Evolutionary conservation across 2,797 vertebrate species (phyloP).

Genomic region (Zalophus californianus): DNA sequence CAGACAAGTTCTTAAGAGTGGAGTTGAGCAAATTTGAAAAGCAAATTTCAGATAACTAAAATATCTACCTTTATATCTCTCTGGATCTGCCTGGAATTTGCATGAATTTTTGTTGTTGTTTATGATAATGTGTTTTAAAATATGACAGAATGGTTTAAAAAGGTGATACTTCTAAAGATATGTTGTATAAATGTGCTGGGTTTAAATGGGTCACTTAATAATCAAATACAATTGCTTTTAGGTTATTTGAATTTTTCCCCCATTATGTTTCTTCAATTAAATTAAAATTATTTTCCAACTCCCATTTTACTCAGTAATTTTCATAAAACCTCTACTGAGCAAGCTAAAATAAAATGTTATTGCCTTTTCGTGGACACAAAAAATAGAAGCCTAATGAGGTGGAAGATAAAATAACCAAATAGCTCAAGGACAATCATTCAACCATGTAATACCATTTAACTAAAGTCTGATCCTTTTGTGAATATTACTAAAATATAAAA

Average conservation of each 20-base stretch:
- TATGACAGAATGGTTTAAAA: conserved; percentile 36
- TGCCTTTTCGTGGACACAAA: conserved; percentile 22
- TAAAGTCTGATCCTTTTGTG: not conserved
- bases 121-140: conserved; percentile 8
- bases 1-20: not conserved
- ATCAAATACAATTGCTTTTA: conserved; percentile 25
- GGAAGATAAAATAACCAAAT: conserved; percentile 53
- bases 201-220: conserved; percentile 11
- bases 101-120: not conserved
- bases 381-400: not conserved
- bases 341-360: conserved; percentile 58
- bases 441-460: not conserved
- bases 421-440: not conserved
- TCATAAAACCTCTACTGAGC: conserved; percentile 1
- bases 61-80: conserved; percentile 11
- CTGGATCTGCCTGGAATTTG: conserved; percentile 2
- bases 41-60: conserved; percentile 26
- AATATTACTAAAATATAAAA: not conserved
- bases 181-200: not conserved
- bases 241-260: conserved; percentile 37
- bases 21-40: conserved; percentile 15
- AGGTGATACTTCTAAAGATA: not conserved
- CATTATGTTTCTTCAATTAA: conserved; percentile 42
- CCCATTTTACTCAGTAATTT: conserved; percentile 56
- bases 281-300: conserved; percentile 59